Evolutionary conservation across 2,113 vertebrate genomes (phyloP).

Genomic region (Silurus glanis): DNA sequence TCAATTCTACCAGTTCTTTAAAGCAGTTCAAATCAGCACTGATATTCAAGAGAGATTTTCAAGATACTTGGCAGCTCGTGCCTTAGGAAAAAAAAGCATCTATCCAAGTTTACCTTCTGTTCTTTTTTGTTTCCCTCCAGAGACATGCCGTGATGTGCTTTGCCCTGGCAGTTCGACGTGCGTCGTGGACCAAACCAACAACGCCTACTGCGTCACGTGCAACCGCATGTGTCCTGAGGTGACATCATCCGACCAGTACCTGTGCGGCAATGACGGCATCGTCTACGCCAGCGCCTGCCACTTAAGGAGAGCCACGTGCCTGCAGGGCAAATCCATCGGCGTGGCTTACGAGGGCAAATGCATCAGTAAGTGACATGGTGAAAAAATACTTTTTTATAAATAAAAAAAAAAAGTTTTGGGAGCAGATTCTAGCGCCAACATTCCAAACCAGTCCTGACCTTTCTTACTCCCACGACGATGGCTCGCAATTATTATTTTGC

Average conservation of each 20-base stretch:
- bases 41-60: background rate
- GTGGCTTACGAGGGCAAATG: conserved; percentile 97
- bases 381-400: background rate
- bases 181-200: conserved; percentile 97
- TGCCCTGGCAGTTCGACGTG: conserved; percentile 94
- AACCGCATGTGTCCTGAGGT: conserved; percentile 95
- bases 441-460: conserved; percentile 59
- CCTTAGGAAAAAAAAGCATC: background rate
- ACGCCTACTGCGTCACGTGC: conserved; percentile 96
- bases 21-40: background rate
- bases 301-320: conserved; percentile 93
- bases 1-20: background rate
- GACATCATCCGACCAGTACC: conserved; percentile 89
- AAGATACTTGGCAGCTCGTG: background rate
- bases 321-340: conserved; percentile 94
- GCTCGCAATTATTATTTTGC: conserved; percentile 68
- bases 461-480: conserved; percentile 61
- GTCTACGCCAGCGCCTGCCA: conserved; percentile 94
- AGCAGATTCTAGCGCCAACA: conserved; percentile 37
- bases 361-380: conserved; percentile 83
- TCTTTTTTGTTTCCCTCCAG: conserved; percentile 68
- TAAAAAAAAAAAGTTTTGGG: background rate
- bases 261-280: conserved; percentile 97
- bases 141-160: conserved; percentile 92
- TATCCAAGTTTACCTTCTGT: background rate